phyloP scores from a whole-genome alignment of 2,888 invertebrate genomes.

The Apocheima hispidaria region DNA sequence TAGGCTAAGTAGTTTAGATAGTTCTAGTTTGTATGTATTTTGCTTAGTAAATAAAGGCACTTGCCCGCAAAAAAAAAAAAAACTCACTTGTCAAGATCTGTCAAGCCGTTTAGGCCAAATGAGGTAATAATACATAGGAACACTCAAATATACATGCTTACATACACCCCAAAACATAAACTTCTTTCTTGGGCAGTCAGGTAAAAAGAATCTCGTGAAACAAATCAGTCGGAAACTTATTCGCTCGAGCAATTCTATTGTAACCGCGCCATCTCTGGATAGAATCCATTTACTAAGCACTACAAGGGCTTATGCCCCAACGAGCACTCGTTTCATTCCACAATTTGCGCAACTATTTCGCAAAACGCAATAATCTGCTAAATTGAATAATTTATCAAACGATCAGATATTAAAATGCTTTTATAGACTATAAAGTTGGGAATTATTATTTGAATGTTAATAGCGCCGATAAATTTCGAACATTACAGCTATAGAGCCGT shows the following conservation, averaged over 20 bases:
- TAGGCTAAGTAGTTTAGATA: too few species aligned
- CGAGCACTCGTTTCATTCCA: constrained; percentile 34
- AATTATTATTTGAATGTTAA: constrained; percentile 82
- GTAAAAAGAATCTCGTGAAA: constrained; percentile 38
- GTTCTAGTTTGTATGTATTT: too few species aligned
- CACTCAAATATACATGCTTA: too few species aligned
- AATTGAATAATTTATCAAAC: constrained; percentile 79
- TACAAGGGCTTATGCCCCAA: constrained; percentile 28
- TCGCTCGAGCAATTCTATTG: constrained; percentile 39
- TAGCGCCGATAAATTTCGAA: constrained; percentile 74
- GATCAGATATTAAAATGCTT: constrained; percentile 76
- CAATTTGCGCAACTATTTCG: constrained; percentile 37
- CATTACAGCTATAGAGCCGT: constrained; percentile 59
- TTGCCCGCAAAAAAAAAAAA: too few species aligned
- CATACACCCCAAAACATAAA: too few species aligned
- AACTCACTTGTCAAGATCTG: too few species aligned
- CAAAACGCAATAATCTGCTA: constrained; percentile 41
- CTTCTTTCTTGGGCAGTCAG: too few species aligned
- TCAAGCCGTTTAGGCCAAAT: too few species aligned
- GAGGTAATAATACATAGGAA: too few species aligned
- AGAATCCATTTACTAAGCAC: constrained; percentile 39
- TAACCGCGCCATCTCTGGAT: constrained; percentile 23
- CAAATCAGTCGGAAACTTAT: constrained; percentile 46
- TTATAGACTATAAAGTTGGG: constrained; percentile 77
- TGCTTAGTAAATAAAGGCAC: too few species aligned